phyloP scores from a whole-genome alignment of 2,113 vertebrate genomes.

The Eurystomus gularis region DNA sequence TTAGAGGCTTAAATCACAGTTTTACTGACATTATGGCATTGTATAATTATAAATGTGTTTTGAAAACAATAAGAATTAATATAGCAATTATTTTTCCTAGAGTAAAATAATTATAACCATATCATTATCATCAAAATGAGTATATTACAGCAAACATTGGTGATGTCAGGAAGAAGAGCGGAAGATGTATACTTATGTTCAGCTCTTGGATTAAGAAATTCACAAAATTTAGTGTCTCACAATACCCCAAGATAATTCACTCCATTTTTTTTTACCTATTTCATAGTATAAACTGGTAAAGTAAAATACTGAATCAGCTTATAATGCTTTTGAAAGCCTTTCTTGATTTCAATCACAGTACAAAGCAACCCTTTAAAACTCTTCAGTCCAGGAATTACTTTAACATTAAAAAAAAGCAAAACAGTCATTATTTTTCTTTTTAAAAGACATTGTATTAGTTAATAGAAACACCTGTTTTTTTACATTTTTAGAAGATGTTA shows the following conservation, averaged over 20 bases:
- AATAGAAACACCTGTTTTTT: not conserved
- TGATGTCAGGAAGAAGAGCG: not conserved
- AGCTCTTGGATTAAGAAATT: not conserved
- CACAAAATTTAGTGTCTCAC: not conserved
- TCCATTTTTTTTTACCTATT: not conserved
- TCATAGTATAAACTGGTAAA: not conserved
- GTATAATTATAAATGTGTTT: not conserved
- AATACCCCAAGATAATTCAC: not conserved
- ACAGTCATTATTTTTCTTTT: not conserved
- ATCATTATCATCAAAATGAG: constrained; percentile 22
- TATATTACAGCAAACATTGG: not conserved
- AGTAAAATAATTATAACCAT: constrained; percentile 18
- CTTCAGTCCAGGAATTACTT: not conserved
- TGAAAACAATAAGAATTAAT: not conserved
- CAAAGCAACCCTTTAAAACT: not conserved
- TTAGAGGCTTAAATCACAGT: not conserved
- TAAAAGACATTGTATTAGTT: not conserved
- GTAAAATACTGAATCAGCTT: not conserved
- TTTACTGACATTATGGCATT: not conserved
- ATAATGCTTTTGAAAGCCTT: not conserved
- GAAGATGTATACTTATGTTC: not conserved
- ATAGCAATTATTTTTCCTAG: not conserved
- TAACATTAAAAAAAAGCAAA: not conserved
- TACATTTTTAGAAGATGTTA: not conserved
- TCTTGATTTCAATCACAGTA: not conserved